Evolutionary conservation across 1,140 invertebrate species (phyloP), one percentile per base, ranked within the genome.

Genomic region (Trichogramma pretiosum): DNA sequence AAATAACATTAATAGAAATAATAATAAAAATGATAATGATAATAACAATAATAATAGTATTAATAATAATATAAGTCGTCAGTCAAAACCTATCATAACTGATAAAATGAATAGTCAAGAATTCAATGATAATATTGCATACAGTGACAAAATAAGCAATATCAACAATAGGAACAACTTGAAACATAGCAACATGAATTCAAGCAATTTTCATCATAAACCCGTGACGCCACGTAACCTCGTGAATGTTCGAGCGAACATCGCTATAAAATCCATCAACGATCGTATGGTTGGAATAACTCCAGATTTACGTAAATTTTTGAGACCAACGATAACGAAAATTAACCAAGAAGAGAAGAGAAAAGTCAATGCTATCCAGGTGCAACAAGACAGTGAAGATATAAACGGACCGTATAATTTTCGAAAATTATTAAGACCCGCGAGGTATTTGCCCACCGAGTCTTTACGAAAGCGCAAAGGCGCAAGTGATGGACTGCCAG

Each of bases 361-460:
- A 32, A 54, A 51, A 0, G 56, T 4, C 11, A 8, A 16, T 3
- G 13, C 30, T 0, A 18, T n/a, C 5, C 21, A 35, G 11, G 36
- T 34, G 21, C 30, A 35, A 5, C 35, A 63, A 13, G 73, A 76
- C 26, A 64, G 72, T 8, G 74, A 79, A 26, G 78, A 81, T 35
- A 73, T 74, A 3, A 73, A 75, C 16, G 82, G 82, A 2, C 81
- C 82, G 1, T 85, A 82, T 57, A 79, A 84, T 56, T 87, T 85
- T 57, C 71, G 82, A 36, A 79, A 83, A 56, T 58, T 85, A 7
- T 59, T 86, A 7, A 67, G 81, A 42, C 81, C 80, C 10, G 83
- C 82, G 1, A 72, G 80, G 42, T 74, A 77, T 52, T 76, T 81
- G 5, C 82, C 83, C 0, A 85, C 83, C 0, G 82, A 84, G 55